Evolutionary conservation across 2,888 invertebrate species (phyloP), one percentile per base, ranked within the genome.

Genomic region (Callimorpha dominula): DNA sequence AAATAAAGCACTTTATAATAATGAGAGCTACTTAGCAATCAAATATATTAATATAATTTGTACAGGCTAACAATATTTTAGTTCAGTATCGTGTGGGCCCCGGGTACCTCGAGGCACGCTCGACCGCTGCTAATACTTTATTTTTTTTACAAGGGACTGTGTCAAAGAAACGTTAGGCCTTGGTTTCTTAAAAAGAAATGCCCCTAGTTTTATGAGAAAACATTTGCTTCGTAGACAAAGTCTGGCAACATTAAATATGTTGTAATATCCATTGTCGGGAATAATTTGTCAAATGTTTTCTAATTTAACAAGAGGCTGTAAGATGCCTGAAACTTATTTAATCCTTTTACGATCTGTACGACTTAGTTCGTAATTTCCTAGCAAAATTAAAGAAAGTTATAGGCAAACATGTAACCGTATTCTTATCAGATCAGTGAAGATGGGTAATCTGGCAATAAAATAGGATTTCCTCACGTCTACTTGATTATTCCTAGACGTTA

Each of bases 11-110:
- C 91, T 92, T 91, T 87, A 82, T 88, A 87, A 86, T 87, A 85
- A 87, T 85, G 90, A 91, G 92, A 92, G 90, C 89, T 89, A 90
- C 83, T 85, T 88, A 88, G 89, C 90, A 84, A 87, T 89, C 87
- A 88, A 91, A 91, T 91, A 91, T 90, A 91, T 91, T 89, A 91
- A 89, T 90, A 90, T 89, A 89, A 89, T 92, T 92, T 92, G 90
- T 91, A 92, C 90, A 91, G 89, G 89, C 92, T 89, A 90, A 91
- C 78, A 83, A 80, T 82, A 81, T 87, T 82, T 81, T 80, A 78
- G 62, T 74, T 82, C 73, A 82, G 76, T 81, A 76, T 79, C 72
- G 81, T 81, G 83, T 83, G 80, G 85, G 85, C 86, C 84, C 81
- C 80, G 77, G 71, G 72, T 83, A 73, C 70, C 88, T 88, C 87